Evolutionary conservation across 2,797 vertebrate genomes (phyloP).

Genomic region (Ptychobarbus kaznakovi): DNA sequence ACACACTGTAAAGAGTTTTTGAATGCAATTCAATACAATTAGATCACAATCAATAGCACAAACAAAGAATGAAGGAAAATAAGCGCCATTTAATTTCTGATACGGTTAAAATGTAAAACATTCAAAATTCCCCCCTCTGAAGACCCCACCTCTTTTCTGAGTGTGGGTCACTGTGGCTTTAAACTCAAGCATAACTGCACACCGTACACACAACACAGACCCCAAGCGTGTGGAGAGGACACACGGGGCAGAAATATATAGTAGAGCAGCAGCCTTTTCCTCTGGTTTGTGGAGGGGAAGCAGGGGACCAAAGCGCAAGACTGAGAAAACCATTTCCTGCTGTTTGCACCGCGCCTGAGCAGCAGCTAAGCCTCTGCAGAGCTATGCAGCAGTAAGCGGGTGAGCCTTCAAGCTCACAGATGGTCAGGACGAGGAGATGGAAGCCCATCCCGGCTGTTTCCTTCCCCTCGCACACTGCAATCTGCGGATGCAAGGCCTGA

Average conservation of each 20-base stretch:
- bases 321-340: constrained; percentile 23
- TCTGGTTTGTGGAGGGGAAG: constrained; percentile 32
- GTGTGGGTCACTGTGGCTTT: constrained; percentile 61
- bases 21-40: not conserved
- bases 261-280: constrained; percentile 41
- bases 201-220: not conserved
- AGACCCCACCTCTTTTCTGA: constrained; percentile 19
- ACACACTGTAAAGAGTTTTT: not conserved
- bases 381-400: constrained; percentile 64
- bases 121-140: not conserved
- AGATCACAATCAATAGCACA: too few species aligned
- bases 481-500: constrained; percentile 54
- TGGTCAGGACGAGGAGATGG: constrained; percentile 48
- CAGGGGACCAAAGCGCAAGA: not conserved
- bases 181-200: constrained; percentile 55
- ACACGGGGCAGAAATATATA: constrained; percentile 12
- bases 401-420: constrained; percentile 52
- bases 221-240: constrained; percentile 30
- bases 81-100: too few species aligned
- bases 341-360: constrained; percentile 25
- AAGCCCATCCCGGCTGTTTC: constrained; percentile 51
- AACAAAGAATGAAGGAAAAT: too few species aligned
- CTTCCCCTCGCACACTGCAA: constrained; percentile 47
- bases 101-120: constrained; percentile 3
- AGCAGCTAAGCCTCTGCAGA: constrained; percentile 67